Evolutionary conservation across 1,140 invertebrate species (phyloP).

Genomic region (Aphelenchoides avenae): DNA sequence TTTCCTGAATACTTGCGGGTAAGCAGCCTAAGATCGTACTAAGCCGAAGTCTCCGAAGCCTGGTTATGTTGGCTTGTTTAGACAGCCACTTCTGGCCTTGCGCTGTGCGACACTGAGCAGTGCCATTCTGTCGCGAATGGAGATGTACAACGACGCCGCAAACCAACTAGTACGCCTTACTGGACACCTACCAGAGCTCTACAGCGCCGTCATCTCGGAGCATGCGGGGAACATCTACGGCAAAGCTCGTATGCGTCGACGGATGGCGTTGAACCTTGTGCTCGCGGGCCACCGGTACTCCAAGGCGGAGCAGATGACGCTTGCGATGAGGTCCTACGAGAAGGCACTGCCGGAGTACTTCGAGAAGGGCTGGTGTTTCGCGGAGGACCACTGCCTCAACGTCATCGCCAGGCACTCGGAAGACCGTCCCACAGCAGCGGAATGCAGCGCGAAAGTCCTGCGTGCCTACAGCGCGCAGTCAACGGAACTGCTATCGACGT

Average conservation of each 20-base stretch:
- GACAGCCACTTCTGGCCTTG: slow-evolving; percentile 32
- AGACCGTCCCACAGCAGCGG: slow-evolving; percentile 2
- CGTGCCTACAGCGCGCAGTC: background rate
- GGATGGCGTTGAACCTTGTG: too few relatives aligned
- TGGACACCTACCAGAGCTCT: slow-evolving; percentile 14
- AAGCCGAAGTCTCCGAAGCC: slow-evolving; percentile 6
- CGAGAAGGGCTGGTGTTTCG: slow-evolving; percentile 12
- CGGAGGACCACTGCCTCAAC: slow-evolving; percentile 10
- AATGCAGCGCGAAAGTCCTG: slow-evolving; percentile 2
- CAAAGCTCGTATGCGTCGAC: slow-evolving; percentile 5
- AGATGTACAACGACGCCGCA: slow-evolving; percentile 29
- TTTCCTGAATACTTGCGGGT: slow-evolving; percentile 47
- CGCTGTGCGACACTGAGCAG: slow-evolving; percentile 22
- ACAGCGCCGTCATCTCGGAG: slow-evolving; percentile 24
- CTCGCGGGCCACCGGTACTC: slow-evolving; percentile 15
- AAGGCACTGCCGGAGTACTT: slow-evolving; percentile 3
- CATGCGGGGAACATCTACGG: slow-evolving; percentile 23
- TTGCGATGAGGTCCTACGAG: slow-evolving; percentile 7
- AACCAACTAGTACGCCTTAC: slow-evolving; percentile 23
- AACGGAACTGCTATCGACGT: slow-evolving; percentile 2
- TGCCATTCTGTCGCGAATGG: slow-evolving; percentile 17
- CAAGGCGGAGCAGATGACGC: slow-evolving; percentile 3
- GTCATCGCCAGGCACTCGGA: background rate
- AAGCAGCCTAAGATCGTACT: background rate
- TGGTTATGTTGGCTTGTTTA: slow-evolving; percentile 13